phyloP scores from a whole-genome alignment of 1,140 invertebrate genomes.

The Drosophila pandora region DNA sequence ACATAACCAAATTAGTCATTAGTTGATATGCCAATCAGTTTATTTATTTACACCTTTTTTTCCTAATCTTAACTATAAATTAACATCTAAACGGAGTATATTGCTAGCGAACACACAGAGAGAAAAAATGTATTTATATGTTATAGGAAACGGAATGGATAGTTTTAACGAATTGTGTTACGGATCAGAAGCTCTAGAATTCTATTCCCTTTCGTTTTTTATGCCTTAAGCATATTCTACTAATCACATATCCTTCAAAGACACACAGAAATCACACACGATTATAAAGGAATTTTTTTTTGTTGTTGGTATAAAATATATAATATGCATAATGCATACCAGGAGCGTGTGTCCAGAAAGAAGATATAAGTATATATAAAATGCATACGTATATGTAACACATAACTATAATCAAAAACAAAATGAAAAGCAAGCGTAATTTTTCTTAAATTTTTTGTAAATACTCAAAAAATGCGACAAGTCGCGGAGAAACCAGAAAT shows the following conservation, averaged over 20 bases:
- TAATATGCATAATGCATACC: conserved; percentile 40
- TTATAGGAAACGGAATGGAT: conserved; percentile 16
- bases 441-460: conserved; percentile 79
- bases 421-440: conserved; percentile 43
- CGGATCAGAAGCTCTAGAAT: conserved; percentile 8
- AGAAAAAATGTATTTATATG: conserved; percentile 40
- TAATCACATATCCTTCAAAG: conserved; percentile 49
- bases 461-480: conserved; percentile 64
- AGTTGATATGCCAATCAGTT: conserved; percentile 71
- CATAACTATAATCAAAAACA: conserved; percentile 44
- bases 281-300: conserved; percentile 46
- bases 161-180: conserved; percentile 6
- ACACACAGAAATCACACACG: conserved; percentile 36
- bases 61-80: conserved; percentile 61
- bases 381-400: conserved; percentile 22
- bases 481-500: conserved; percentile 24
- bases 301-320: conserved; percentile 46
- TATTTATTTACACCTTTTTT: conserved; percentile 58
- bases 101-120: conserved; percentile 18
- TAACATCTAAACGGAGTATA: conserved; percentile 35
- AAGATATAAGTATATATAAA: conserved; percentile 12
- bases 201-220: conserved; percentile 1
- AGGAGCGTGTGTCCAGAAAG: not conserved
- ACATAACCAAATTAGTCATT: conserved; percentile 82
- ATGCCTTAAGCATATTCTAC: conserved; percentile 26